These are phyloP conservation scores for Thelaira solivaga DNA, from an alignment of 2,888 invertebrate species.

Conservation along the genomic window DNA sequence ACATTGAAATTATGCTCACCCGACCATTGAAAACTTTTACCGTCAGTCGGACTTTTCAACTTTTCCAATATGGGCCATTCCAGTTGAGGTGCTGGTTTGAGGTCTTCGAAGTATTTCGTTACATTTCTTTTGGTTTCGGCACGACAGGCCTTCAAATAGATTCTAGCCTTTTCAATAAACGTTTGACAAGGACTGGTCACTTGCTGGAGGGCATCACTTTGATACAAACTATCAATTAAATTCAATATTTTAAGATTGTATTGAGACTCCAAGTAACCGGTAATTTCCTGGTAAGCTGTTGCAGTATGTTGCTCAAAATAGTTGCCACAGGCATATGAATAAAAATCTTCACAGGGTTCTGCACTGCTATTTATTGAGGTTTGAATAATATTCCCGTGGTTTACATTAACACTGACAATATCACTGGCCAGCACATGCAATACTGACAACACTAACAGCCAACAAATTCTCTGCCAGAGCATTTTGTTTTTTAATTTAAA, in stretches of 20 bases:
- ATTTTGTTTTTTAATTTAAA: not conserved
- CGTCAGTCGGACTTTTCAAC: not conserved
- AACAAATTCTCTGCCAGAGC: not conserved
- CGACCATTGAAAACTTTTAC: conserved; percentile 64
- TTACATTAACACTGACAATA: not conserved
- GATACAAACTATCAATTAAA: conserved; percentile 50
- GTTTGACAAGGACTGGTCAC: not conserved
- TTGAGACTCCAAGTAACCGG: conserved; percentile 67
- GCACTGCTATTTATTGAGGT: conserved; percentile 61
- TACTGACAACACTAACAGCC: not conserved
- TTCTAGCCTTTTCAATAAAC: conserved; percentile 59
- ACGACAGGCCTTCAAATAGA: conserved; percentile 68
- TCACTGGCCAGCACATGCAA: not conserved
- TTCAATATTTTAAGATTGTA: conserved; percentile 66
- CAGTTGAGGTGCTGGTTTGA: conserved; percentile 65
- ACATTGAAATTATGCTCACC: conserved; percentile 64
- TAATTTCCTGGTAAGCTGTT: conserved; percentile 65
- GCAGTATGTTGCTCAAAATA: conserved; percentile 65
- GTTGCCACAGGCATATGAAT: conserved; percentile 70
- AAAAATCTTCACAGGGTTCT: conserved; percentile 69
- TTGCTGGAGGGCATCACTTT: not conserved
- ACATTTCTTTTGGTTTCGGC: conserved; percentile 29
- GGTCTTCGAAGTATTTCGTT: conserved; percentile 65
- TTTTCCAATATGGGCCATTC: conserved; percentile 67
- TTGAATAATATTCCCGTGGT: conserved; percentile 41